A percentile compares a stretch with the other conserved stretches of the same genome.
These are phyloP conservation scores for Uropsilus gracilis DNA, from an alignment of 2,113 vertebrate genomes.

Conservation along the genomic window DNA sequence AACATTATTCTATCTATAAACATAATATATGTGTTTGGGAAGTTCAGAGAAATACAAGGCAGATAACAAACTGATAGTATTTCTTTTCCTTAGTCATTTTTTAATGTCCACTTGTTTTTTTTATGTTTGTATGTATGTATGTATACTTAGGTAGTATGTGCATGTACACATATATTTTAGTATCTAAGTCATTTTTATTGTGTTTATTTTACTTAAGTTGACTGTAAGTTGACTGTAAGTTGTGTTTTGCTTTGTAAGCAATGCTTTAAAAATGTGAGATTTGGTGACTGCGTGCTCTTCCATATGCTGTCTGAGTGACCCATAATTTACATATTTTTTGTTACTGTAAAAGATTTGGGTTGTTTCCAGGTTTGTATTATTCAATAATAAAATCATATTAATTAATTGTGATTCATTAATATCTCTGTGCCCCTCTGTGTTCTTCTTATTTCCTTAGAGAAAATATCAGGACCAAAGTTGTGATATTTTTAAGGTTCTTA, in stretches of 20 bases:
- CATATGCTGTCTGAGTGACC: neutral
- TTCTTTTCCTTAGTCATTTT: neutral
- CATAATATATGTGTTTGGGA: neutral
- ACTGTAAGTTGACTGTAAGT: too few species aligned
- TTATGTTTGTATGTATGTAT: neutral
- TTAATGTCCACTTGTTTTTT: neutral
- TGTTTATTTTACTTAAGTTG: neutral
- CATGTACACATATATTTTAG: neutral
- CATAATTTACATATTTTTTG: slow-evolving; percentile 18
- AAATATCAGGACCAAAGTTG: neutral
- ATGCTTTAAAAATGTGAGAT: neutral
- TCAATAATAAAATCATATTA: neutral
- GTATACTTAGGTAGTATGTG: neutral
- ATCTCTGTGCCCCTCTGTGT: neutral
- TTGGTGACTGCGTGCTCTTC: neutral
- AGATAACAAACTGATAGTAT: neutral
- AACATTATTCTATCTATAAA: neutral
- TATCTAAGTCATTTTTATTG: neutral
- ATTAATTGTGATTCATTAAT: neutral
- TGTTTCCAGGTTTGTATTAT: neutral
- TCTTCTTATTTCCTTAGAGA: neutral
- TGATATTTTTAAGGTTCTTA: neutral
- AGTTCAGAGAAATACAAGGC: neutral
- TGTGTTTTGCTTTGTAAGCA: neutral
- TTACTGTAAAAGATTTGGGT: neutral